Evolutionary conservation across 2,888 invertebrate species (phyloP).

Genomic region (Gastrophysa polygoni): DNA sequence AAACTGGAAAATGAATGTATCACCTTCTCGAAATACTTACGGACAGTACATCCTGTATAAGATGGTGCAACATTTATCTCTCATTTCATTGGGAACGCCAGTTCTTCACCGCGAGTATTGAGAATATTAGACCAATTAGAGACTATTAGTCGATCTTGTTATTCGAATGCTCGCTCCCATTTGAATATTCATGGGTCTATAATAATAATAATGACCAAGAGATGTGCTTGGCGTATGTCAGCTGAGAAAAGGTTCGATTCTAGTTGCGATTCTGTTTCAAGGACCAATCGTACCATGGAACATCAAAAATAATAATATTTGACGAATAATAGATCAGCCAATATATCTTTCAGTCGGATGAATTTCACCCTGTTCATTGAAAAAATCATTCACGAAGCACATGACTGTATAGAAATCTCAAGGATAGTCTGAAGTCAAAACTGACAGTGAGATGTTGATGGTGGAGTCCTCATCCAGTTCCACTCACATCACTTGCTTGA

Average conservation of each 20-base stretch:
- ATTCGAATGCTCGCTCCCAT: background rate
- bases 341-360: too few species aligned
- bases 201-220: conserved; percentile 2
- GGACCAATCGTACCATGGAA: too few species aligned
- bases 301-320: too few species aligned
- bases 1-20: too few species aligned
- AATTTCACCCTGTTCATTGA: too few species aligned
- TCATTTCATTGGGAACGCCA: background rate
- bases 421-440: too few species aligned
- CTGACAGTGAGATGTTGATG: too few species aligned
- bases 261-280: background rate
- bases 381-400: too few species aligned
- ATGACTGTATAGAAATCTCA: too few species aligned
- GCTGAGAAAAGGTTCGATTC: background rate
- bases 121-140: background rate
- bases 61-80: background rate
- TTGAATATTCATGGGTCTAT: conserved; percentile 11
- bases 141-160: background rate
- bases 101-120: background rate
- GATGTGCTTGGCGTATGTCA: conserved; percentile 5
- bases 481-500: background rate
- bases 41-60: too few species aligned
- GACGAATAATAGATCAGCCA: too few species aligned
- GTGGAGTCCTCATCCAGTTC: background rate
- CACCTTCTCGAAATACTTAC: too few species aligned